phyloP scores from a whole-genome alignment of 2,888 invertebrate species.

The Orchesellides sinensis region DNA sequence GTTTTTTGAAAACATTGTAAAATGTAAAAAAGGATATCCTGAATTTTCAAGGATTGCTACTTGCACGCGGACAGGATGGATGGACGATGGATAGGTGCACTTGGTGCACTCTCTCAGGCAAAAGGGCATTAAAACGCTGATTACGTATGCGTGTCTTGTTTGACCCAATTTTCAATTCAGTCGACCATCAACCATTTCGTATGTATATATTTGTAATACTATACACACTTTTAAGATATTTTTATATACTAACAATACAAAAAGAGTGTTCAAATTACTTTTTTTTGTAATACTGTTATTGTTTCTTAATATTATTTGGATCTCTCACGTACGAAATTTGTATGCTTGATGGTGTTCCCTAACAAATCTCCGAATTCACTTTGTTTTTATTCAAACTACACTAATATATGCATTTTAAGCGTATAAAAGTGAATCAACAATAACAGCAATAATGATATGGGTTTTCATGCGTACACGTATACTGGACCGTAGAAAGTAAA shows the following conservation, averaged over 20 bases:
- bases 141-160: conserved; percentile 65
- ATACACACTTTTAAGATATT: background rate
- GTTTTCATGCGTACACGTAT: no score
- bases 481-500: no score
- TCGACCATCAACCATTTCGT: conserved; percentile 7
- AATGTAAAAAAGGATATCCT: conserved; percentile 8
- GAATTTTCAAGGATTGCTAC: conserved; percentile 26
- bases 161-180: conserved; percentile 65
- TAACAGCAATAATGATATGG: no score
- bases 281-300: conserved; percentile 39
- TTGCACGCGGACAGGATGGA: conserved; percentile 51
- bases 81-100: conserved; percentile 42
- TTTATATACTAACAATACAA: background rate
- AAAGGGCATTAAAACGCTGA: conserved; percentile 46
- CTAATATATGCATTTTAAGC: no score
- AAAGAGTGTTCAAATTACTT: conserved; percentile 30
- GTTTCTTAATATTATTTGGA: conserved; percentile 57
- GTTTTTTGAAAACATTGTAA: background rate
- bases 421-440: no score
- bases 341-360: conserved; percentile 41
- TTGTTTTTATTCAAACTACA: conserved; percentile 7
- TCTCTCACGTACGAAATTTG: conserved; percentile 61
- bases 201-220: background rate
- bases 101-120: conserved; percentile 10
- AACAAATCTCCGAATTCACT: conserved; percentile 15